A percentile compares a stretch with the other conserved stretches of the same genome.
phyloP scores from a whole-genome alignment of 1,140 invertebrate genomes.

The Sipha flava region DNA sequence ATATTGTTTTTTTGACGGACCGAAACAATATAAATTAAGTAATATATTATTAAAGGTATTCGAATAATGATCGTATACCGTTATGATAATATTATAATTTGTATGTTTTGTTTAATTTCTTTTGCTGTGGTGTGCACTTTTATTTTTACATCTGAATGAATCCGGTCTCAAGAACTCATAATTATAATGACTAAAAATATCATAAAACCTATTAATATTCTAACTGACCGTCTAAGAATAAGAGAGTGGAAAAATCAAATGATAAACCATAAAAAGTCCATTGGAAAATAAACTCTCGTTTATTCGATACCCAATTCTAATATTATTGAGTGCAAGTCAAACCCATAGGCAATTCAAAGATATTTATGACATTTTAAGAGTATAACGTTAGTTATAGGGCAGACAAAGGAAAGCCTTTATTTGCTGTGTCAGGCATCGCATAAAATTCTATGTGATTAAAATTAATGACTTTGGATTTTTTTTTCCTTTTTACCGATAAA shows the following conservation, averaged over 20 bases:
- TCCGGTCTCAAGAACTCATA: not conserved
- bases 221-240: not conserved
- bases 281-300: constrained; percentile 17
- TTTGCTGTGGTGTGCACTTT: not conserved
- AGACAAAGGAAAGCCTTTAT: constrained; percentile 13
- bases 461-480: constrained; percentile 10
- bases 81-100: not conserved
- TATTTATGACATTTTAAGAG: constrained; percentile 18
- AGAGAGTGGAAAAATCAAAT: not conserved
- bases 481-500: not conserved
- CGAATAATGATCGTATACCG: no score
- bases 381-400: not conserved
- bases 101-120: not conserved
- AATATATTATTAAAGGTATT: no score
- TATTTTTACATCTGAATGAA: not conserved
- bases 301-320: not conserved
- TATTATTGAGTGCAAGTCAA: constrained; percentile 17
- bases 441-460: constrained; percentile 9
- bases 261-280: not conserved
- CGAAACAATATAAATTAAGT: no score
- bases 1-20: no score
- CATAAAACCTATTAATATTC: not conserved
- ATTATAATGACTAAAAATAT: no score
- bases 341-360: constrained; percentile 3
- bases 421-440: not conserved